Conservation (phyloP, 2,797 vertebrate genomes). For the Lemur catta region DNA sequence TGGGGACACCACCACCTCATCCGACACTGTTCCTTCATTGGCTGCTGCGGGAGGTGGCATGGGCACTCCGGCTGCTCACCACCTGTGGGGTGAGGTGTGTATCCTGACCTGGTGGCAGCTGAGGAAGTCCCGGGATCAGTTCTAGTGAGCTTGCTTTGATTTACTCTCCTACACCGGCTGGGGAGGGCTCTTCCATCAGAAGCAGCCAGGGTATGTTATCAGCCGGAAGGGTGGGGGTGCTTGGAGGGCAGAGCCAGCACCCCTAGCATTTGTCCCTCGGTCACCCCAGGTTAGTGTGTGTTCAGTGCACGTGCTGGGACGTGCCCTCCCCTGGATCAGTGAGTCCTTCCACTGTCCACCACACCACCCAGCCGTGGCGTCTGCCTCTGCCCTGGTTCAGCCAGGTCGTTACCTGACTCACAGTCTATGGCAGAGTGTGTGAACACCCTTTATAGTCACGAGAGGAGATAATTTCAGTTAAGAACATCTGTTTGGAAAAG, state of each 20-base stretch:
- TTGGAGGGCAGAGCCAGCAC: neutral
- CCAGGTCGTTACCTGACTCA: neutral
- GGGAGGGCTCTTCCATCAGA: neutral
- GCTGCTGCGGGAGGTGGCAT: neutral
- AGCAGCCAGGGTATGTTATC: neutral
- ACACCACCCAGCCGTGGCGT: fast-evolving
- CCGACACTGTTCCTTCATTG: too few species aligned
- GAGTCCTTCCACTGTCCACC: neutral
- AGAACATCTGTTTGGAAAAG: neutral
- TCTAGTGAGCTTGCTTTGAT: neutral
- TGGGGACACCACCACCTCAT: neutral
- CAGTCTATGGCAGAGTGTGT: neutral
- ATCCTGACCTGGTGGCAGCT: neutral
- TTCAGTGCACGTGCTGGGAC: neutral
- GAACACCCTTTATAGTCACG: neutral
- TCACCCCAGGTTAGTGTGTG: fast-evolving
- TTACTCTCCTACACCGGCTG: neutral
- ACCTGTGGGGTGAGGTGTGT: neutral
- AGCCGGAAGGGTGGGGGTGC: neutral
- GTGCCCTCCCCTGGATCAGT: fast-evolving
- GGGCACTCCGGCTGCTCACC: neutral
- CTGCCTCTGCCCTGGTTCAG: neutral
- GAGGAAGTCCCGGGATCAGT: neutral
- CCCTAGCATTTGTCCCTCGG: fast-evolving
- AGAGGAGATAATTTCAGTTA: neutral